phyloP scores from a whole-genome alignment of 2,113 vertebrate genomes.

The Solea solea region DNA sequence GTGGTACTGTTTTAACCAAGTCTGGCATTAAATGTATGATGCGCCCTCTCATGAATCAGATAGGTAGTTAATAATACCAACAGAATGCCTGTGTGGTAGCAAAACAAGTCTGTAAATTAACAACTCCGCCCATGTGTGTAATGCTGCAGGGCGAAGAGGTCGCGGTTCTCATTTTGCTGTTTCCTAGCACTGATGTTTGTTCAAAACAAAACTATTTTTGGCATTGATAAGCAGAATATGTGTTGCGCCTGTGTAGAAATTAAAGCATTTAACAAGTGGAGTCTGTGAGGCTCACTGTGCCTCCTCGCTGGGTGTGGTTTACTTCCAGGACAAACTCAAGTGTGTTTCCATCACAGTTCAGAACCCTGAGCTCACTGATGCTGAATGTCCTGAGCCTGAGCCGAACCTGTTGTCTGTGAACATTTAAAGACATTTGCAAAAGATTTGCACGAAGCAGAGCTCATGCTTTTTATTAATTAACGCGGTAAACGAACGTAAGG shows the following conservation, averaged over 20 bases:
- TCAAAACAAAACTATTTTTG: conserved; percentile 25
- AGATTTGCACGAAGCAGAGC: no score
- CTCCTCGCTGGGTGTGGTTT: background rate
- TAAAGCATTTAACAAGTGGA: background rate
- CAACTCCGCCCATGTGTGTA: background rate
- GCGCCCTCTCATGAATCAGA: background rate
- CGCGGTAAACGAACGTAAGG: no score
- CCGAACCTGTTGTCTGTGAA: no score
- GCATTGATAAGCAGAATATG: conserved; percentile 9
- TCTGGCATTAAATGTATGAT: background rate
- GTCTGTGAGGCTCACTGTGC: conserved; percentile 2
- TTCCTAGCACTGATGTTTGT: conserved; percentile 29
- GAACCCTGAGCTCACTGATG: background rate
- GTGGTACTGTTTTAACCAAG: background rate
- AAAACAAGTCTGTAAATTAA: background rate
- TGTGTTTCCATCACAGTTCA: conserved; percentile 20
- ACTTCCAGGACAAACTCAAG: background rate
- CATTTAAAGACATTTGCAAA: no score
- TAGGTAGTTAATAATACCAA: background rate
- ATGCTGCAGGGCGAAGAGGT: background rate
- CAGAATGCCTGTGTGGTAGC: background rate
- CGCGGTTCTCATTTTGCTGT: conserved; percentile 5
- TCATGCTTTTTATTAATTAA: no score
- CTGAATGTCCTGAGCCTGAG: no score
- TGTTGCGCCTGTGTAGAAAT: background rate